phyloP scores from a whole-genome alignment of 2,888 invertebrate genomes.

The Archips xylosteana region DNA sequence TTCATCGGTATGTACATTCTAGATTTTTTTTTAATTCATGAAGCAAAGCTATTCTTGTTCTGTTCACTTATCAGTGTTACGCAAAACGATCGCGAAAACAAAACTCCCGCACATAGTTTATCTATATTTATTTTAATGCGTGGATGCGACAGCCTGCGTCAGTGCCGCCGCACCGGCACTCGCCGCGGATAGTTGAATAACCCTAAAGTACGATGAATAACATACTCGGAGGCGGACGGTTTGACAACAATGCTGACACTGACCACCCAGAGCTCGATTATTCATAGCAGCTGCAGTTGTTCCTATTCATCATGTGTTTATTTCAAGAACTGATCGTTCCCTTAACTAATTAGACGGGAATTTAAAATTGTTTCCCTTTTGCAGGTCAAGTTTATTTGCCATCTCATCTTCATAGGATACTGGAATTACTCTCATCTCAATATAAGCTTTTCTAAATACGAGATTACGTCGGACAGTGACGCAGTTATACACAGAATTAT shows the following conservation, averaged over 20 bases:
- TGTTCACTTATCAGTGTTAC: slow-evolving; percentile 17
- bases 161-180: slow-evolving; percentile 14
- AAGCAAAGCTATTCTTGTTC: neutral
- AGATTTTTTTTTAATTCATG: neutral
- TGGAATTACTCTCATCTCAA: neutral
- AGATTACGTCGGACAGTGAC: slow-evolving; percentile 20
- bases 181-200: slow-evolving; percentile 41
- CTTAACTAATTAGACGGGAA: no score
- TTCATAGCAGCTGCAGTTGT: slow-evolving; percentile 27
- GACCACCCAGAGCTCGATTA: slow-evolving; percentile 27
- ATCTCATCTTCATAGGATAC: slow-evolving; percentile 4
- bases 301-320: slow-evolving; percentile 15
- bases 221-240: slow-evolving; percentile 34
- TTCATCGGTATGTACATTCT: neutral
- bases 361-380: neutral
- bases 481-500: slow-evolving; percentile 14
- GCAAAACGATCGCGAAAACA: slow-evolving; percentile 32
- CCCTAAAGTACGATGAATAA: slow-evolving; percentile 38
- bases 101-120: slow-evolving; percentile 27
- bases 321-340: neutral
- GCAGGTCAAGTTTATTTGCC: neutral
- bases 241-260: slow-evolving; percentile 39
- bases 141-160: slow-evolving; percentile 38
- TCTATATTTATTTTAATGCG: slow-evolving; percentile 39
- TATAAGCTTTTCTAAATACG: slow-evolving; percentile 3